These are phyloP conservation scores for Acheta domesticus DNA, from an alignment of 2,888 invertebrate genomes.

Conservation along the genomic window DNA sequence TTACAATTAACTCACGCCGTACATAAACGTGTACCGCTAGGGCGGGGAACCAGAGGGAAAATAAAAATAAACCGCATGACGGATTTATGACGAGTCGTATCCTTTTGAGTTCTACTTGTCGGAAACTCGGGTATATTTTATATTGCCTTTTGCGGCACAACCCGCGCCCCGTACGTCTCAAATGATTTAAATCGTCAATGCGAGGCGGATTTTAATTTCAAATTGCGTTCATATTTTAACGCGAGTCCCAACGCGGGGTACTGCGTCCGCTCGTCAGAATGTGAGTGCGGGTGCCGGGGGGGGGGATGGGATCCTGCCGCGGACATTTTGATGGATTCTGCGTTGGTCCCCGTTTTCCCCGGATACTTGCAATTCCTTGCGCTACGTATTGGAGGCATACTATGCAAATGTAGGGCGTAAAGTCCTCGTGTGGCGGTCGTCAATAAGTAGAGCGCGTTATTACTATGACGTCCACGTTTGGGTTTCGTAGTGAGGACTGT, in stretches of 20 bases:
- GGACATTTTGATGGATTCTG: too few species aligned
- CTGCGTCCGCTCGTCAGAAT: too few species aligned
- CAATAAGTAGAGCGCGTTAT: too few species aligned
- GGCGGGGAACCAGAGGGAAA: background rate
- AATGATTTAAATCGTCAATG: background rate
- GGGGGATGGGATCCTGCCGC: too few species aligned
- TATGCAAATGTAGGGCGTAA: too few species aligned
- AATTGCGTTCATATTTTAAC: background rate
- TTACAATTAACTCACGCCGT: background rate
- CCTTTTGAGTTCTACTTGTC: constrained; percentile 1
- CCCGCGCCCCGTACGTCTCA: background rate
- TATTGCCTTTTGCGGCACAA: background rate
- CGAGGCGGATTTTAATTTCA: constrained; percentile 5
- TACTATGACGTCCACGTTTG: too few species aligned
- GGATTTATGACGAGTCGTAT: constrained; percentile 18
- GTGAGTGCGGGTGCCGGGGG: too few species aligned
- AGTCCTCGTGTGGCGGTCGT: too few species aligned
- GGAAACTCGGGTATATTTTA: background rate
- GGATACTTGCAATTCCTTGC: too few species aligned
- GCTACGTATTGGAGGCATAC: too few species aligned
- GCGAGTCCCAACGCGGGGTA: background rate
- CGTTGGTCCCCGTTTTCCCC: too few species aligned
- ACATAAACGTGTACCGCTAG: constrained; percentile 3
- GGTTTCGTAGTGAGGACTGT: too few species aligned
- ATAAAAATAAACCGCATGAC: constrained; percentile 18